phyloP scores from a whole-genome alignment of 2,113 vertebrate genomes.

The Prietella phreatophila region DNA sequence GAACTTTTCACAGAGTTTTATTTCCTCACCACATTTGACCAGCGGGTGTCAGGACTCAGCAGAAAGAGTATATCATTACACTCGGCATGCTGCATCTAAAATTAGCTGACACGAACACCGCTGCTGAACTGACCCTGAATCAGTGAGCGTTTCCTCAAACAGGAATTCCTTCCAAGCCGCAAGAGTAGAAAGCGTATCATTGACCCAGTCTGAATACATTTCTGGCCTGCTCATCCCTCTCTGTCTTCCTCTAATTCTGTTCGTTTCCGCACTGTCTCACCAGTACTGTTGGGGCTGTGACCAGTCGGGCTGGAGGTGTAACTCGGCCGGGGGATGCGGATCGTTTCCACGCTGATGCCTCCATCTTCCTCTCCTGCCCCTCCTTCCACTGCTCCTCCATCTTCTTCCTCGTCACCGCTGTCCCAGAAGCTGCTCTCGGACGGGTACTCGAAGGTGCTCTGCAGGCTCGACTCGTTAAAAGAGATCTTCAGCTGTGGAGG shows the following conservation, averaged over 20 bases:
- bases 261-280: slow-evolving; percentile 65
- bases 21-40: slow-evolving; percentile 46
- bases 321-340: slow-evolving; percentile 77
- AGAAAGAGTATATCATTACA: background rate
- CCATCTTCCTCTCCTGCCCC: slow-evolving; percentile 52
- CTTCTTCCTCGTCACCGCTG: slow-evolving; percentile 75
- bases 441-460: slow-evolving; percentile 93
- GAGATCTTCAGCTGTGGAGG: slow-evolving; percentile 88
- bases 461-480: slow-evolving; percentile 88
- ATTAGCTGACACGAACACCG: background rate
- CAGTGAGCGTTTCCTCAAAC: background rate
- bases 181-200: slow-evolving; percentile 20
- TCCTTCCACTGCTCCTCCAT: slow-evolving; percentile 57
- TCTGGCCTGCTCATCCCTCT: slow-evolving; percentile 32
- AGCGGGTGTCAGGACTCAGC: slow-evolving; percentile 61
- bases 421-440: slow-evolving; percentile 84
- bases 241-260: slow-evolving; percentile 27
- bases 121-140: slow-evolving; percentile 20
- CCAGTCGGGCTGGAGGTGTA: slow-evolving; percentile 66
- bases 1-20: background rate
- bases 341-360: slow-evolving; percentile 60
- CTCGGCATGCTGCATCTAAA: background rate
- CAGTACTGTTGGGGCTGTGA: slow-evolving; percentile 70
- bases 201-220: slow-evolving; percentile 25
- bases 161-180: slow-evolving; percentile 7